phyloP scores from a whole-genome alignment of 2,888 invertebrate species.

The Dione juno region DNA sequence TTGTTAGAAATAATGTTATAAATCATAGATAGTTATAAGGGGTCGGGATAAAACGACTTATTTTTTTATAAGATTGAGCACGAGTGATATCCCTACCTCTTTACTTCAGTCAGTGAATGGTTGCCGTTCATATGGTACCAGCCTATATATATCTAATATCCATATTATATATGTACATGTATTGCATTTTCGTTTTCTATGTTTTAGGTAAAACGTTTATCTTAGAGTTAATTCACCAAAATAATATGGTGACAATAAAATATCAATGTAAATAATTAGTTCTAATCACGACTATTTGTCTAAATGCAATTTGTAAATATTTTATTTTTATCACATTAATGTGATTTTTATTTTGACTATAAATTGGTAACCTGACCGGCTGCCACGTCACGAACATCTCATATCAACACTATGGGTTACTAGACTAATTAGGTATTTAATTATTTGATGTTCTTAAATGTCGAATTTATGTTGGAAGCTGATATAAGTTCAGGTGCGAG shows the following conservation, averaged over 20 bases:
- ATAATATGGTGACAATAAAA: slow-evolving; percentile 81
- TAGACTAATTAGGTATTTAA: slow-evolving; percentile 54
- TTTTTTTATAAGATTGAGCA: slow-evolving; percentile 43
- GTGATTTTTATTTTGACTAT: slow-evolving; percentile 49
- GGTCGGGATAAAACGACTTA: slow-evolving; percentile 52
- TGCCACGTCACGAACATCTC: slow-evolving; percentile 50
- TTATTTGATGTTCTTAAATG: slow-evolving; percentile 50
- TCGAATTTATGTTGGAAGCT: slow-evolving; percentile 43
- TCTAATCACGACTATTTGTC: slow-evolving; percentile 65
- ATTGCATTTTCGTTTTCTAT: slow-evolving; percentile 29
- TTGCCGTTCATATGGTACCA: slow-evolving; percentile 36
- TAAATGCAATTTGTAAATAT: slow-evolving; percentile 65
- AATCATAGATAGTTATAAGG: slow-evolving; percentile 43
- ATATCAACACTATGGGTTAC: slow-evolving; percentile 66
- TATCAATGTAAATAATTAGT: slow-evolving; percentile 79
- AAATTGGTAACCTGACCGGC: slow-evolving; percentile 25
- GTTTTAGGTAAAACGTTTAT: slow-evolving; percentile 31
- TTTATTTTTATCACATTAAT: slow-evolving; percentile 58
- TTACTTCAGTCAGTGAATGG: slow-evolving; percentile 45
- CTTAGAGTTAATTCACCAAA: slow-evolving; percentile 69
- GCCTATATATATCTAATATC: background rate
- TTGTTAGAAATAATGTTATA: slow-evolving; percentile 53
- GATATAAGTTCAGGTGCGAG: slow-evolving; percentile 16
- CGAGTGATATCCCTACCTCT: slow-evolving; percentile 46
- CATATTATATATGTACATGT: slow-evolving; percentile 1